These are phyloP conservation scores for Penaeus indicus DNA, from an alignment of 1,140 invertebrate species.

Conservation along the genomic window DNA sequence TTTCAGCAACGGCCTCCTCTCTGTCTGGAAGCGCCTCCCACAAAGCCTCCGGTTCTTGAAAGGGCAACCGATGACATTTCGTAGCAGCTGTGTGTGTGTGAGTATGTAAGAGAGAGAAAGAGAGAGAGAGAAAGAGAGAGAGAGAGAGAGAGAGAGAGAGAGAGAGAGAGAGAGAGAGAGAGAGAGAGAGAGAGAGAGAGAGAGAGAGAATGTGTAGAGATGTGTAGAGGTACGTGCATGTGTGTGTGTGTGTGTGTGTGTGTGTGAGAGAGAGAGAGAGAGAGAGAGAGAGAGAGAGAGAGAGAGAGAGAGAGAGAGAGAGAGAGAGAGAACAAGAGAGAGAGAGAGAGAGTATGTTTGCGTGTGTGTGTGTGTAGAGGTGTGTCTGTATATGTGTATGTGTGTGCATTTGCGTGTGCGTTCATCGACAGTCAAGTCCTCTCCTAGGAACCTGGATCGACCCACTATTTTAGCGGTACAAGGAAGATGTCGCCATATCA, in stretches of 20 bases:
- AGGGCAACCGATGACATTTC: too few relatives aligned
- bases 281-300: background rate
- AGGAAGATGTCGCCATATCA: too few relatives aligned
- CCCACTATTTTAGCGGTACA: too few relatives aligned
- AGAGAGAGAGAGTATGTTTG: background rate
- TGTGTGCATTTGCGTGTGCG: background rate
- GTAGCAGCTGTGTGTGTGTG: too few relatives aligned
- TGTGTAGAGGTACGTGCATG: conserved; percentile 3
- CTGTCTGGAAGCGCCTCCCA: too few relatives aligned
- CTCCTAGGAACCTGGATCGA: too few relatives aligned
- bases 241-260: conserved; percentile 10
- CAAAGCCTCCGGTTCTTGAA: too few relatives aligned
- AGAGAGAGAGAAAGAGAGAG: too few relatives aligned
- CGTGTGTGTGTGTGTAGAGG: background rate
- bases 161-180: background rate
- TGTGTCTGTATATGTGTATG: background rate
- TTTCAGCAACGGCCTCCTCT: too few relatives aligned
- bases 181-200: background rate
- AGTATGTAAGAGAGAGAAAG: too few relatives aligned
- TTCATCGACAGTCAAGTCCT: too few relatives aligned
- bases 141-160: background rate
- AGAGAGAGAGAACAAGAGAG: background rate
- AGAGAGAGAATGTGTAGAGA: background rate
- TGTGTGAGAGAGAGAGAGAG: background rate
- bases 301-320: background rate